phyloP scores from a whole-genome alignment of 1,140 invertebrate genomes.

The Hypothenemus hampei region DNA sequence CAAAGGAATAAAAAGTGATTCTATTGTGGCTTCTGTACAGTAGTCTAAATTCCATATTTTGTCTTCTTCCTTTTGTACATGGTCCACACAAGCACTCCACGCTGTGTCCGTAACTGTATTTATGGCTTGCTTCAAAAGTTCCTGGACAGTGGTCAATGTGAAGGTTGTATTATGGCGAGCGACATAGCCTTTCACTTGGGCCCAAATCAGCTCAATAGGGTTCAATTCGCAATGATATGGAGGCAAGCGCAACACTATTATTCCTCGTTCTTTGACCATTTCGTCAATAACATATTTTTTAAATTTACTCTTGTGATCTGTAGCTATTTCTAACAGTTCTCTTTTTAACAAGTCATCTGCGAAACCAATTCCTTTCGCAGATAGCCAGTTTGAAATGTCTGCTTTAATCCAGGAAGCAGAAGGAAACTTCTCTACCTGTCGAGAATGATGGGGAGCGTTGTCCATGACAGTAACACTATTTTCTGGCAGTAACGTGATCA shows the following conservation, averaged over 20 bases:
- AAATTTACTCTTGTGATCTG: conserved; percentile 21
- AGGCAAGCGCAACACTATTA: conserved; percentile 31
- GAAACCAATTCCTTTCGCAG: conserved; percentile 26
- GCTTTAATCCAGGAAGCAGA: conserved; percentile 23
- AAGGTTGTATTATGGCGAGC: conserved; percentile 21
- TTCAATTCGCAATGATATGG: conserved; percentile 35
- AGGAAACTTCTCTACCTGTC: conserved; percentile 27
- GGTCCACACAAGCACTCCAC: neutral
- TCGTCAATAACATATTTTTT: conserved; percentile 32
- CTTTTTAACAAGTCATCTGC: conserved; percentile 26
- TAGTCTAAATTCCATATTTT: neutral
- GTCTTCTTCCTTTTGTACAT: neutral
- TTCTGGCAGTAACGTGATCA: conserved; percentile 16
- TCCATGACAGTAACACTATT: conserved; percentile 33
- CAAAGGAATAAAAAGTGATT: no score
- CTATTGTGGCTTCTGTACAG: no score
- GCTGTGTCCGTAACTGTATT: neutral
- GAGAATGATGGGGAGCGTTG: conserved; percentile 29
- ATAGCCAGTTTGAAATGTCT: conserved; percentile 35
- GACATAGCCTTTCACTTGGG: conserved; percentile 22
- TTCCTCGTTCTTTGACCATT: conserved; percentile 27
- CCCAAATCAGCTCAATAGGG: conserved; percentile 32
- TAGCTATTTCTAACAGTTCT: conserved; percentile 28
- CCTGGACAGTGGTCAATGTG: conserved; percentile 14
- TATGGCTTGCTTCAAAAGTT: neutral